These are phyloP conservation scores for Rhizomys pruinosus DNA, from an alignment of 2,113 vertebrate species.

Conservation along the genomic window DNA sequence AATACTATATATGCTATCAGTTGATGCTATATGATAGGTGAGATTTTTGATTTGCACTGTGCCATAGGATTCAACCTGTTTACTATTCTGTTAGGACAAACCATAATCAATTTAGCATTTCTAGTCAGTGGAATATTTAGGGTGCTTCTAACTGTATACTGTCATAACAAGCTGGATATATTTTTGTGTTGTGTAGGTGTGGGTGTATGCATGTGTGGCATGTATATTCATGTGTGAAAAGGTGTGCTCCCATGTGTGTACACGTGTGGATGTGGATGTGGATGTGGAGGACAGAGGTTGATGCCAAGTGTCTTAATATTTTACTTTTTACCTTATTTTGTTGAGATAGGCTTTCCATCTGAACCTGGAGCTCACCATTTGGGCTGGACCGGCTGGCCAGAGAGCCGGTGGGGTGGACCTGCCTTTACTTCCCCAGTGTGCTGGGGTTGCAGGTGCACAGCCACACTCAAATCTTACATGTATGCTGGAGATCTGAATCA, in stretches of 20 bases:
- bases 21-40: neutral
- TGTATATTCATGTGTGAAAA: neutral
- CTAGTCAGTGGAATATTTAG: neutral
- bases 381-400: too few species aligned
- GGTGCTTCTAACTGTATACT: neutral
- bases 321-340: neutral
- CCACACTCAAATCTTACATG: neutral
- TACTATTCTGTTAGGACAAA: neutral
- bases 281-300: neutral
- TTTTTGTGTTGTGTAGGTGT: neutral
- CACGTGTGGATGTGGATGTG: too few species aligned
- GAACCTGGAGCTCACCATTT: neutral
- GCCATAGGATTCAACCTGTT: neutral
- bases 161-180: neutral
- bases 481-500: neutral
- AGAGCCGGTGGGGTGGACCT: neutral
- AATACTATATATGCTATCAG: neutral
- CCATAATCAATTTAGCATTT: slow-evolving; percentile 14
- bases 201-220: neutral
- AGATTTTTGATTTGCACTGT: neutral
- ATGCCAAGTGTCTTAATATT: neutral
- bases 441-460: neutral
- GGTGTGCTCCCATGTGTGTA: too few species aligned
- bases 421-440: neutral
- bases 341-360: too few species aligned